These are phyloP conservation scores for Calliopsis andreniformis DNA, from an alignment of 1,140 invertebrate genomes.

Conservation along the genomic window DNA sequence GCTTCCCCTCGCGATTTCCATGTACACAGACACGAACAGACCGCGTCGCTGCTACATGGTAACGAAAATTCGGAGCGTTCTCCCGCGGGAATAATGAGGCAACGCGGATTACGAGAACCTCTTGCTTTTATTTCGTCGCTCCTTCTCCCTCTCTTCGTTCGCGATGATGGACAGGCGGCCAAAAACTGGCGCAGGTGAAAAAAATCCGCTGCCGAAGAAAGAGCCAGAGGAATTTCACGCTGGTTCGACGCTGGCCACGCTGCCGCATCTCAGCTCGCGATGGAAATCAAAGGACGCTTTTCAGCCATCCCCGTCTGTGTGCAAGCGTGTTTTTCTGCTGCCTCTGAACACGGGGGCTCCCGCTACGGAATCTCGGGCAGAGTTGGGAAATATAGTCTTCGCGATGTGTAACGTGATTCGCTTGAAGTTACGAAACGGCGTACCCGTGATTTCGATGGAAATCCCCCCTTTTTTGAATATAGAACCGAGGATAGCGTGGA, in stretches of 20 bases:
- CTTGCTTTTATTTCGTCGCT: not conserved
- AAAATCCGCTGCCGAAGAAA: not conserved
- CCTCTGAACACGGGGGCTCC: not conserved
- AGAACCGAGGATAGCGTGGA: no score
- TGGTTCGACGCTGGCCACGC: slow-evolving; percentile 12
- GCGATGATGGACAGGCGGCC: slow-evolving; percentile 1
- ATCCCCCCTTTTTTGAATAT: not conserved
- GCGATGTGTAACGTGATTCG: not conserved
- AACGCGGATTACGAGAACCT: slow-evolving; percentile 17
- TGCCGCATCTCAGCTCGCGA: not conserved
- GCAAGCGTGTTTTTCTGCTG: no score
- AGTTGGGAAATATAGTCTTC: not conserved
- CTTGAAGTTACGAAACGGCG: not conserved
- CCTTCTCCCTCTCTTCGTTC: not conserved
- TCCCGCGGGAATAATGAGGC: slow-evolving; percentile 29
- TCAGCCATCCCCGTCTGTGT: not conserved
- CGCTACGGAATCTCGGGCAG: not conserved
- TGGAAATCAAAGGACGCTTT: slow-evolving; percentile 33
- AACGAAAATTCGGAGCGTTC: slow-evolving; percentile 34
- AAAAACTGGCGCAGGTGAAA: not conserved
- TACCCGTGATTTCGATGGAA: not conserved
- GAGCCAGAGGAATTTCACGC: slow-evolving; percentile 8
- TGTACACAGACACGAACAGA: no score
- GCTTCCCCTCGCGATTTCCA: not conserved
- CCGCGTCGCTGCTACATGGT: no score